Conservation (phyloP, 2,797 vertebrate genomes). For the Calcarius lapponicus region DNA sequence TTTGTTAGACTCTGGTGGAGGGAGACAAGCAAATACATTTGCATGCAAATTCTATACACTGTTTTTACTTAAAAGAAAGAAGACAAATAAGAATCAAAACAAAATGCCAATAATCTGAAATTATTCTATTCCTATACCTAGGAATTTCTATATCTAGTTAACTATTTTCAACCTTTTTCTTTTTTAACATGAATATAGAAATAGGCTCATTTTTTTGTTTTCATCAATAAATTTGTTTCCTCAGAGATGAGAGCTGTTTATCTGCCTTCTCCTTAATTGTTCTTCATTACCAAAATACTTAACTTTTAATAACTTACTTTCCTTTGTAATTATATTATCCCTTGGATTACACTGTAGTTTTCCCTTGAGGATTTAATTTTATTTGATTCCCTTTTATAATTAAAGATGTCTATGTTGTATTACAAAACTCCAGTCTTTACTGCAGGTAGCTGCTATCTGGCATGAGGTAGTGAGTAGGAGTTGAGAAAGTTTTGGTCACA, state of each 20-base stretch:
- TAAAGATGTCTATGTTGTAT: background rate
- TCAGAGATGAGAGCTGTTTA: background rate
- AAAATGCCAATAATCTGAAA: background rate
- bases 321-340: conserved; percentile 17
- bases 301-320: conserved; percentile 25
- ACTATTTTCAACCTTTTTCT: background rate
- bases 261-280: conserved; percentile 5
- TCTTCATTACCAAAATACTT: conserved; percentile 19
- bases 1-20: background rate
- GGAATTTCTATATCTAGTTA: background rate
- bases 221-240: background rate
- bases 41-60: background rate
- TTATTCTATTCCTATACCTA: background rate
- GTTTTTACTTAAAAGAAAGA: background rate
- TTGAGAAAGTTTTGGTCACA: background rate
- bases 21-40: background rate
- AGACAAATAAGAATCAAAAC: background rate
- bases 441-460: background rate
- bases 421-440: background rate
- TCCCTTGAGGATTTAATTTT: conserved; percentile 15
- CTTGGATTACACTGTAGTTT: background rate
- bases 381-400: conserved; percentile 4
- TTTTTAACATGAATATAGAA: background rate
- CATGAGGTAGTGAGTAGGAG: background rate
- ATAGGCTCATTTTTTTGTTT: background rate